Percentiles rank a stretch among this genome's conserved stretches.
phyloP scores from a whole-genome alignment of 2,113 vertebrate species.

The Alethe castanea region DNA sequence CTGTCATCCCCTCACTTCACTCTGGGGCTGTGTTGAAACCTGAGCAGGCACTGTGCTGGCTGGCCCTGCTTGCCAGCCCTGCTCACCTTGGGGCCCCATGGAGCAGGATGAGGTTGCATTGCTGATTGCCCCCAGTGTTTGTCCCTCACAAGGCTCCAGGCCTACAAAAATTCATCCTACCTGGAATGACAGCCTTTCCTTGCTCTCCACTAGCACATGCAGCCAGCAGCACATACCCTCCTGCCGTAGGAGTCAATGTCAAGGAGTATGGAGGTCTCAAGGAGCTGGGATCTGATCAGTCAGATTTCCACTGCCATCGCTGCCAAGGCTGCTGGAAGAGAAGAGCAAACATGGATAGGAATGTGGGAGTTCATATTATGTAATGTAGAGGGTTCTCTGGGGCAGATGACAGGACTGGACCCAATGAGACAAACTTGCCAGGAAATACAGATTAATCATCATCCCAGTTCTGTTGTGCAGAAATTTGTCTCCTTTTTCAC shows the following conservation, averaged over 20 bases:
- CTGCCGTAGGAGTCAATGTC: accelerated
- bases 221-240: not conserved
- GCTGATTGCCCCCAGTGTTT: not conserved
- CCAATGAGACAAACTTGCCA: not conserved
- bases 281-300: not conserved
- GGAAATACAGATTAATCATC: not conserved
- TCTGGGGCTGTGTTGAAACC: not conserved
- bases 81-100: not conserved
- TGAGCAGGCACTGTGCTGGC: not conserved
- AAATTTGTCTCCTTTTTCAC: not conserved
- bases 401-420: not conserved
- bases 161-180: not conserved
- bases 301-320: not conserved
- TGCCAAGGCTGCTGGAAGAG: not conserved
- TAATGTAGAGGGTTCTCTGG: not conserved
- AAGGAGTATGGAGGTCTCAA: not conserved
- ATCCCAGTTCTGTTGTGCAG: not conserved
- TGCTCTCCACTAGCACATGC: not conserved
- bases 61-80: not conserved
- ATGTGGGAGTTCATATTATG: not conserved
- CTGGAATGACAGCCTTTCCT: not conserved
- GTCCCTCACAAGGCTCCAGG: not conserved
- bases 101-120: not conserved
- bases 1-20: not conserved
- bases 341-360: not conserved